Evolutionary conservation across 2,888 invertebrate genomes (phyloP).

Genomic region (Phasia obesa): DNA sequence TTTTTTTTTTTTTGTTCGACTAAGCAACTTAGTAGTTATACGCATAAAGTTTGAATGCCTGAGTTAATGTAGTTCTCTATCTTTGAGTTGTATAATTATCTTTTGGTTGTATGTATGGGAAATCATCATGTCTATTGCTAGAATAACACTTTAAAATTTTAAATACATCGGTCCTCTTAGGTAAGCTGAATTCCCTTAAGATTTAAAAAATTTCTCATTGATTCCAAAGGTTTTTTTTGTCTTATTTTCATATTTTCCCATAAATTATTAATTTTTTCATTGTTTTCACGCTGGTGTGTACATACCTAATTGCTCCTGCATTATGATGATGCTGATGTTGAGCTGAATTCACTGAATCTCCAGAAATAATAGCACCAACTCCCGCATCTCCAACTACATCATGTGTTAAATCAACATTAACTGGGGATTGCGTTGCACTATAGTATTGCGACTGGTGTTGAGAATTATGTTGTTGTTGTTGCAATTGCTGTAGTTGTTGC

Average conservation of each 20-base stretch:
- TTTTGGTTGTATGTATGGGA: no score
- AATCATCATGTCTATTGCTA: no score
- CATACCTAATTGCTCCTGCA: slow-evolving; percentile 59
- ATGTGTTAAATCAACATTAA: slow-evolving; percentile 52
- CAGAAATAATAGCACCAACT: background rate
- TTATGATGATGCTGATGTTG: slow-evolving; percentile 52
- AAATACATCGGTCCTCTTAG: no score
- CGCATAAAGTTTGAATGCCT: no score
- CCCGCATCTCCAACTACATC: slow-evolving; percentile 20
- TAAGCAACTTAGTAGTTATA: no score
- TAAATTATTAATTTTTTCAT: slow-evolving; percentile 28
- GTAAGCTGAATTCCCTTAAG: no score
- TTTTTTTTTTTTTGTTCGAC: no score
- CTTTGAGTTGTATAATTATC: no score
- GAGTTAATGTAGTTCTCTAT: no score
- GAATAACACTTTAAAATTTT: no score
- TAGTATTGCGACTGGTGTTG: slow-evolving; percentile 63
- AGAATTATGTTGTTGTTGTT: slow-evolving; percentile 66
- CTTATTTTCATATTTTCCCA: background rate
- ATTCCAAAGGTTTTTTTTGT: background rate
- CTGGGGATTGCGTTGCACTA: slow-evolving; percentile 62
- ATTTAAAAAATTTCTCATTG: no score
- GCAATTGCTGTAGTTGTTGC: slow-evolving; percentile 47
- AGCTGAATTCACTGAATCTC: slow-evolving; percentile 34
- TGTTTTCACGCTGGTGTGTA: slow-evolving; percentile 18